phyloP scores from a whole-genome alignment of 2,888 invertebrate genomes.

The Abrostola triplasia region DNA sequence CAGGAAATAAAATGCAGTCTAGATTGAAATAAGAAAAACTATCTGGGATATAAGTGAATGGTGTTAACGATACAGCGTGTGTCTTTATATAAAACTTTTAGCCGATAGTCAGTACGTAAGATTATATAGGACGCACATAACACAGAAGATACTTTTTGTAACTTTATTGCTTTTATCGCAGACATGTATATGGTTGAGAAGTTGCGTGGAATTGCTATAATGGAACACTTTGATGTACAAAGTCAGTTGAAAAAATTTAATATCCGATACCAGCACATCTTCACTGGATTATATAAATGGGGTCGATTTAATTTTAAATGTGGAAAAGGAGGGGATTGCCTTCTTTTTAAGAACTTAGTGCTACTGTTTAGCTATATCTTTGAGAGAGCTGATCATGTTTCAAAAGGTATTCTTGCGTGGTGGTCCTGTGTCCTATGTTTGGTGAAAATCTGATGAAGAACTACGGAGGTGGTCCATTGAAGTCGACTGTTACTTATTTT shows the following conservation, averaged over 20 bases:
- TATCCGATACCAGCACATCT: no score
- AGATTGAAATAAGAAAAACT: slow-evolving; percentile 5
- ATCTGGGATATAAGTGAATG: slow-evolving; percentile 23
- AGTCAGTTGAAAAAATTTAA: slow-evolving; percentile 7
- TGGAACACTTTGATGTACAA: slow-evolving; percentile 9
- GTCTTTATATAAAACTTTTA: background rate
- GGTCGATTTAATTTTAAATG: background rate
- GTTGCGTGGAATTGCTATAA: slow-evolving; percentile 11
- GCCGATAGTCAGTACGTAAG: slow-evolving; percentile 9
- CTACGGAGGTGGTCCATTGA: no score
- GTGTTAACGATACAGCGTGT: slow-evolving; percentile 37
- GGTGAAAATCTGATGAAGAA: no score
- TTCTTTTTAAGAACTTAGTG: no score
- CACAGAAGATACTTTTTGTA: slow-evolving; percentile 10
- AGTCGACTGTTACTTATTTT: no score
- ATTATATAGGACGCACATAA: slow-evolving; percentile 42
- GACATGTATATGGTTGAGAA: slow-evolving; percentile 9
- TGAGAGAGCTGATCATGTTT: no score
- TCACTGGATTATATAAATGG: background rate
- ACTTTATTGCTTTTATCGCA: slow-evolving; percentile 33
- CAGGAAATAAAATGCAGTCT: slow-evolving; percentile 7
- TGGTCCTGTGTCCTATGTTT: no score
- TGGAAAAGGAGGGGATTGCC: no score
- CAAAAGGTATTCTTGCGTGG: no score
- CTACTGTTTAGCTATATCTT: no score